Evolutionary conservation across 2,113 vertebrate genomes (phyloP).

Genomic region (Taxidea taxus): DNA sequence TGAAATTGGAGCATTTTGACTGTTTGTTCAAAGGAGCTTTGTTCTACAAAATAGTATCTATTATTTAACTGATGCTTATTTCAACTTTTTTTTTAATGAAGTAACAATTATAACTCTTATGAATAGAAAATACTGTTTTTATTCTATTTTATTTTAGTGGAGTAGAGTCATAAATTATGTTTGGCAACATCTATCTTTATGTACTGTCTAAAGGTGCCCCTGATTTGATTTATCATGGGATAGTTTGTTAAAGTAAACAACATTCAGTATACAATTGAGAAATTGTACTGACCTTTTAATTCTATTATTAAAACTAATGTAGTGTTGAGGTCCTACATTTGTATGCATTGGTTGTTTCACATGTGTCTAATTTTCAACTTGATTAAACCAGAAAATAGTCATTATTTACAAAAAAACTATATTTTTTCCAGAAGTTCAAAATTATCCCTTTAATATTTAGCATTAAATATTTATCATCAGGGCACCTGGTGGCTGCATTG

Average conservation of each 20-base stretch:
- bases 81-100: not conserved
- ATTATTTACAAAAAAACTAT: not conserved
- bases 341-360: not conserved
- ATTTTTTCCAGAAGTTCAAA: not conserved
- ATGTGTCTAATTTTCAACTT: not conserved
- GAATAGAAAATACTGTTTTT: not conserved
- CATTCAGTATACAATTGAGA: not conserved
- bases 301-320: not conserved
- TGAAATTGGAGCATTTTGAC: not conserved
- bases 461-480: not conserved
- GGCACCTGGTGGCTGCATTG: too few species aligned
- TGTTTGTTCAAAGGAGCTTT: not conserved
- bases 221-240: not conserved
- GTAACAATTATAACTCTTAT: not conserved
- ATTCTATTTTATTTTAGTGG: not conserved
- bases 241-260: not conserved
- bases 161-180: not conserved
- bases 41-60: not conserved
- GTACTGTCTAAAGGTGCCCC: not conserved
- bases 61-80: not conserved
- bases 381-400: constrained; percentile 3
- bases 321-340: constrained; percentile 1
- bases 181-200: not conserved
- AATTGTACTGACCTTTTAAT: not conserved
- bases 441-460: not conserved